phyloP scores from a whole-genome alignment of 2,113 vertebrate species.

The Damaliscus lunatus region DNA sequence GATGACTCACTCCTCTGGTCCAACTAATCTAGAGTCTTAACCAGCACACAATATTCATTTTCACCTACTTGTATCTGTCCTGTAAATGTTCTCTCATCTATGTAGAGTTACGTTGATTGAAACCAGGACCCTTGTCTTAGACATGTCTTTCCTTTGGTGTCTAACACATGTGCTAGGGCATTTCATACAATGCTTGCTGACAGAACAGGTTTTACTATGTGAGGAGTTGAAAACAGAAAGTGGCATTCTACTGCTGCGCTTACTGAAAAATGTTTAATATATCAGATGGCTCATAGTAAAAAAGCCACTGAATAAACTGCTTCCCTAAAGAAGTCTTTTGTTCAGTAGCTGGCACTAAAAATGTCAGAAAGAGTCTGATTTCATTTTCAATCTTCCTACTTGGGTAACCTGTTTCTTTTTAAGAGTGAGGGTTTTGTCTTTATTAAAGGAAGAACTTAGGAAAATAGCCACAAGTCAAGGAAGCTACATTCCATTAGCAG shows the following conservation, averaged over 20 bases:
- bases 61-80: neutral
- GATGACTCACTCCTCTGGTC: neutral
- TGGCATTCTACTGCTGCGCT: neutral
- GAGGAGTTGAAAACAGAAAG: constrained; percentile 40
- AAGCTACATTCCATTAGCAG: constrained; percentile 44
- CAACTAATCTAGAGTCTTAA: neutral
- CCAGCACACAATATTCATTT: neutral
- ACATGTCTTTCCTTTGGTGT: neutral
- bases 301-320: constrained; percentile 10
- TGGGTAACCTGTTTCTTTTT: constrained; percentile 53
- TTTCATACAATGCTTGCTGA: constrained; percentile 38
- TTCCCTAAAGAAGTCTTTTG: constrained; percentile 59
- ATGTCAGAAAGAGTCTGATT: constrained; percentile 46
- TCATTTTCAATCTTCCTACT: constrained; percentile 50
- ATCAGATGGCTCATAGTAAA: constrained; percentile 19
- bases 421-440: constrained; percentile 15
- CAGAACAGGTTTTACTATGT: constrained; percentile 42
- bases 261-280: constrained; percentile 43
- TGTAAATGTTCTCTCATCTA: neutral
- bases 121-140: neutral
- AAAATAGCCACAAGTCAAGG: constrained; percentile 54
- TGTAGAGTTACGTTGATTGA: neutral
- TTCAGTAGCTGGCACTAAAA: constrained; percentile 64
- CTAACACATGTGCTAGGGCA: neutral
- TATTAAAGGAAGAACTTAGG: constrained; percentile 34